A percentile compares a stretch with the other conserved stretches of the same genome.
These are phyloP conservation scores for Melanocharis versteri DNA, from an alignment of 2,113 vertebrate genomes.

Conservation along the genomic window DNA sequence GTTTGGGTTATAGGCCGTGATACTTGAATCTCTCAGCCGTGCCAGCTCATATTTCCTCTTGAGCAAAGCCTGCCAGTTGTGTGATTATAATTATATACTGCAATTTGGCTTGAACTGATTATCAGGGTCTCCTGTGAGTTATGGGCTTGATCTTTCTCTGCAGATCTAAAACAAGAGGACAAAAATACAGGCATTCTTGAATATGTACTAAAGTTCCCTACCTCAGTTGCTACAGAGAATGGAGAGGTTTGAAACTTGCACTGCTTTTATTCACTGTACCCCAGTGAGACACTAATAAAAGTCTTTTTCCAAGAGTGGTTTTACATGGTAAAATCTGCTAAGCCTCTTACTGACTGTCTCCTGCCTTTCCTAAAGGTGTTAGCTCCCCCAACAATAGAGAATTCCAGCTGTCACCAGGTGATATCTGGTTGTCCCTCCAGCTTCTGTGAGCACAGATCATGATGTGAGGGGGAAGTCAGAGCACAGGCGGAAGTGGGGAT, in stretches of 20 bases:
- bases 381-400: not conserved
- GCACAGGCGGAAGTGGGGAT: not conserved
- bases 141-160: not conserved
- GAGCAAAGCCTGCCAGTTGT: conserved; percentile 35
- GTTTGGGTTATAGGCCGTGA: not conserved
- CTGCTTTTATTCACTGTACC: not conserved
- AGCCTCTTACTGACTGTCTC: not conserved
- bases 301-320: conserved; percentile 30
- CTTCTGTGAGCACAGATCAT: not conserved
- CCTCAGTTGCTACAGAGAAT: not conserved
- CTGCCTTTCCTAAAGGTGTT: not conserved
- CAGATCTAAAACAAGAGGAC: not conserved
- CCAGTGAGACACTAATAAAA: not conserved
- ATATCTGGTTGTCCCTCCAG: not conserved
- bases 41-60: not conserved
- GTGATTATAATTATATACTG: conserved; percentile 45
- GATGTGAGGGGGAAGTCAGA: not conserved
- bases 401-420: not conserved
- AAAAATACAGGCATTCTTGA: not conserved
- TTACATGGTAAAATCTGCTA: conserved; percentile 16
- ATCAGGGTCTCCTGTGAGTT: conserved; percentile 32
- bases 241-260: not conserved
- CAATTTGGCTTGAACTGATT: conserved; percentile 49
- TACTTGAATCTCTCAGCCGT: not conserved
- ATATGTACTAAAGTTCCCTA: not conserved